phyloP scores from a whole-genome alignment of 2,113 vertebrate genomes.

The Ovibos moschatus region DNA sequence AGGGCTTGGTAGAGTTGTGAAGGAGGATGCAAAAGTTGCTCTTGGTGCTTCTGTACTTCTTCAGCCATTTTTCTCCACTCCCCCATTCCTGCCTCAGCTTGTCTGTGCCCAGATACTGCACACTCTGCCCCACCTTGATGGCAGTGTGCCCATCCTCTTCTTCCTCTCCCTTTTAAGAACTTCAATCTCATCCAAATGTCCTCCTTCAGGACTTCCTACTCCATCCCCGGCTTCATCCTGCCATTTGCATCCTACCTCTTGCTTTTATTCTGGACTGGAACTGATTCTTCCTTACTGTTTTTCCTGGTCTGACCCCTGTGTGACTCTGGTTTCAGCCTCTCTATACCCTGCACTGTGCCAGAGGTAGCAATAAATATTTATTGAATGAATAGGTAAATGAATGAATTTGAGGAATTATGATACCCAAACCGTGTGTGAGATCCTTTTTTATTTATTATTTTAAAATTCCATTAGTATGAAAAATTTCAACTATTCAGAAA shows the following conservation, averaged over 20 bases:
- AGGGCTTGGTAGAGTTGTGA: background rate
- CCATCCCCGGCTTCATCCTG: background rate
- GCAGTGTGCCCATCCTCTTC: background rate
- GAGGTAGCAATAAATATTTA: background rate
- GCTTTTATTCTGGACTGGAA: background rate
- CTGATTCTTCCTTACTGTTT: background rate
- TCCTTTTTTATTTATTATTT: background rate
- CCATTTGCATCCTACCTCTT: background rate
- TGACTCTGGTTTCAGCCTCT: background rate
- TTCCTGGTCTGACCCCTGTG: background rate
- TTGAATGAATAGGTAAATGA: conserved; percentile 11
- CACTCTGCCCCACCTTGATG: background rate
- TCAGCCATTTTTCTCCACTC: background rate
- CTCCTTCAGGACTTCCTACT: background rate
- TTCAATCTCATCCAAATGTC: background rate
- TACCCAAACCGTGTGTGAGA: background rate
- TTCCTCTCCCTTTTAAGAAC: background rate
- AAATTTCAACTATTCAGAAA: conserved; percentile 10
- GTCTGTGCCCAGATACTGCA: background rate
- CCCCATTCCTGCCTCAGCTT: background rate
- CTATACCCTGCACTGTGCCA: background rate
- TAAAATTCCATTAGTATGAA: background rate
- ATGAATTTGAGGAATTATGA: conserved; percentile 29
- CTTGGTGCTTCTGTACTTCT: background rate
- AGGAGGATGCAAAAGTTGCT: background rate